Base-by-base conservation (phyloP, 2,888 invertebrate genomes). In the Emesis russula region DNA sequence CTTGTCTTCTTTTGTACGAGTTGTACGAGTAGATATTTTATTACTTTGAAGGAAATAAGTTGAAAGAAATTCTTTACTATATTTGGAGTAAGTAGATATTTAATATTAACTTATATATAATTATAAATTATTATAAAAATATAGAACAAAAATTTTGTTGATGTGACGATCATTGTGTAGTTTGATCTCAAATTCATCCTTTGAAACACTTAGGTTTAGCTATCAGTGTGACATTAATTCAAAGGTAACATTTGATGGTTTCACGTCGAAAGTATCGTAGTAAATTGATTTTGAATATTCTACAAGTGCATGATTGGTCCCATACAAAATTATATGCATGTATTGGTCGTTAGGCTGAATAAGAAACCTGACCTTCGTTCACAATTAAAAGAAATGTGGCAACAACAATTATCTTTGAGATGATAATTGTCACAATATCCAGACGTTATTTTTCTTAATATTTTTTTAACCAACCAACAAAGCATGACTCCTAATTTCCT, bases 401-500 rank as follows among this genome's bases (percentile, higher is more conserved):
- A 36, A 70, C 0, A 36, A 1, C 15, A 33, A 70, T 15, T 5
- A 5, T 70, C 36, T 33, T n/a, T 70, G 15, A 70, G 0, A 13
- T 15, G 5, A 70, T 36, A 6, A n/a, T 36, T 33, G n/a, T 36
- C 15, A 70, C 68, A 33, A 70, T n/a, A 70, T 11, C 36, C 33
- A 33, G 36, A 15, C 68, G 15, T 36, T 25, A 41, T 70, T 68
- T 38, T 41, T 53, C 41, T 25, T 96, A 88, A 85, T 58, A 25
- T 94, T 96, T 87, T 92, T 95, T 97, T 88, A 95, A 96, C 95
- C 96, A 97, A 98, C 98, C 97, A 98, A 97, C 97, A 97, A 97
- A 96, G 98, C 98, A 98, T 98, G 98, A 90, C 94, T 95, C 96
- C 73, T 95, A n/a, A 36, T 33, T 94, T 95, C 96, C 96, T 96